These are phyloP conservation scores for Chrysina gloriosa DNA, from an alignment of 2,888 invertebrate species.

Conservation along the genomic window DNA sequence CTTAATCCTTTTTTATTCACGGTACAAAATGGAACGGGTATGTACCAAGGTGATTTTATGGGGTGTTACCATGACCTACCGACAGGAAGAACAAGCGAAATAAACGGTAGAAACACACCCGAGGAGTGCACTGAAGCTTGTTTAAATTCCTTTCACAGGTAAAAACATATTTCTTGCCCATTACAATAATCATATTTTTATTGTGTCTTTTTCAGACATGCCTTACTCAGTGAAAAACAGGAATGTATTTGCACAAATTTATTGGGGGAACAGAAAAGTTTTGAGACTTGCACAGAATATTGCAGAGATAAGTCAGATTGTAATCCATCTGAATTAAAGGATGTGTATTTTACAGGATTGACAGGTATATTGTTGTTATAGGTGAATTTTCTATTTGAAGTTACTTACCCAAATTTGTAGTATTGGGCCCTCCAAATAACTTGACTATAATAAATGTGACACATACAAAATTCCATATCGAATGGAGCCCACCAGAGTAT, in stretches of 20 bases:
- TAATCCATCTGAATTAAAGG: slow-evolving; percentile 50
- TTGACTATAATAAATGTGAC: slow-evolving; percentile 71
- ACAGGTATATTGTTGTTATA: slow-evolving; percentile 49
- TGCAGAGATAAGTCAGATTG: slow-evolving; percentile 48
- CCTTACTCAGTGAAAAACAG: slow-evolving; percentile 51
- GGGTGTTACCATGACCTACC: slow-evolving; percentile 55
- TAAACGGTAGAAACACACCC: slow-evolving; percentile 46
- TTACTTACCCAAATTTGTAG: slow-evolving; percentile 57
- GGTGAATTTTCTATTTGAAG: slow-evolving; percentile 10
- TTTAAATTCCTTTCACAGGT: slow-evolving; percentile 54
- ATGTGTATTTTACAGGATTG: slow-evolving; percentile 58
- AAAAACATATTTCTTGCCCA: slow-evolving; percentile 35
- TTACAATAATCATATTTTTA: slow-evolving; percentile 13
- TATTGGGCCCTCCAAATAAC: slow-evolving; percentile 77
- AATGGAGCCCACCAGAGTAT: slow-evolving; percentile 71
- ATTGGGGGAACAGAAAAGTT: slow-evolving; percentile 55
- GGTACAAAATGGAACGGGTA: background rate
- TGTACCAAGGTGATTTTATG: slow-evolving; percentile 40
- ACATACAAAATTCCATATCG: slow-evolving; percentile 72
- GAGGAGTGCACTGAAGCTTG: slow-evolving; percentile 54
- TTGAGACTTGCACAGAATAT: slow-evolving; percentile 48
- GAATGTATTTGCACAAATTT: slow-evolving; percentile 58
- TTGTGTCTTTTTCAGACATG: slow-evolving; percentile 53
- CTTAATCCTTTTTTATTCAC: background rate
- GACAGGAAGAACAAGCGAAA: slow-evolving; percentile 44